phyloP scores from a whole-genome alignment of 2,113 vertebrate species.

The Hiodon alosoides region DNA sequence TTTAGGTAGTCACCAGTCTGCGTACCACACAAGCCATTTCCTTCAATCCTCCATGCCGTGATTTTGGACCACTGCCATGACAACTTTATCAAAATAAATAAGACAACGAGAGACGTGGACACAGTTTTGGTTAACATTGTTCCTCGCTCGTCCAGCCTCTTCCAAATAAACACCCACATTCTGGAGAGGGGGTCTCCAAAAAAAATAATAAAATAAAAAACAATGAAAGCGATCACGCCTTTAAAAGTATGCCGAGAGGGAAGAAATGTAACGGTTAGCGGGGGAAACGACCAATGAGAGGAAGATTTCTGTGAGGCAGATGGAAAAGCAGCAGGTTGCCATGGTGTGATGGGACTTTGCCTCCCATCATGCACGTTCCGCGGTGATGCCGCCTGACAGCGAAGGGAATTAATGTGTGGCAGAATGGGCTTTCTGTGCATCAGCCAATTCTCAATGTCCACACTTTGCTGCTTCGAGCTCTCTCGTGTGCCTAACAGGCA shows the following conservation, averaged over 20 bases:
- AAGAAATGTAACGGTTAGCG: constrained; percentile 67
- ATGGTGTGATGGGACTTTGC: constrained; percentile 65
- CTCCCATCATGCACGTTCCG: constrained; percentile 74
- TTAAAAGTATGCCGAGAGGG: constrained; percentile 55
- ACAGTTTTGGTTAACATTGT: constrained; percentile 47
- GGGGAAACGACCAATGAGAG: constrained; percentile 75
- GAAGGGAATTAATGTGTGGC: constrained; percentile 74
- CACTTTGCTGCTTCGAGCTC: constrained; percentile 49
- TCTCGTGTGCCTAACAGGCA: constrained; percentile 40
- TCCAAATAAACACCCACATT: constrained; percentile 31
- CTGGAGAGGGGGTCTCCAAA: constrained; percentile 9
- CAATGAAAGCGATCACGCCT: constrained; percentile 56
- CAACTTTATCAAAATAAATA: constrained; percentile 73
- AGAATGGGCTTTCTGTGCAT: constrained; percentile 78
- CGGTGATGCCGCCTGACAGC: constrained; percentile 85
- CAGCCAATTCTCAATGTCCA: constrained; percentile 62
- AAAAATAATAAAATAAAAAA: constrained; percentile 29
- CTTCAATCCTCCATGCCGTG: constrained; percentile 64
- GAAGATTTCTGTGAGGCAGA: constrained; percentile 69
- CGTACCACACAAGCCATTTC: constrained; percentile 64
- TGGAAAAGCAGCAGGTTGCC: constrained; percentile 93
- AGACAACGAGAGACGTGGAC: constrained; percentile 55
- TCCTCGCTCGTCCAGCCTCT: constrained; percentile 34
- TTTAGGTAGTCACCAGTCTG: constrained; percentile 67
- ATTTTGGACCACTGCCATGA: constrained; percentile 67